Evolutionary conservation across 2,113 vertebrate genomes (phyloP), one percentile per base, ranked within the genome.

Genomic region (Ceratotherium simum): DNA sequence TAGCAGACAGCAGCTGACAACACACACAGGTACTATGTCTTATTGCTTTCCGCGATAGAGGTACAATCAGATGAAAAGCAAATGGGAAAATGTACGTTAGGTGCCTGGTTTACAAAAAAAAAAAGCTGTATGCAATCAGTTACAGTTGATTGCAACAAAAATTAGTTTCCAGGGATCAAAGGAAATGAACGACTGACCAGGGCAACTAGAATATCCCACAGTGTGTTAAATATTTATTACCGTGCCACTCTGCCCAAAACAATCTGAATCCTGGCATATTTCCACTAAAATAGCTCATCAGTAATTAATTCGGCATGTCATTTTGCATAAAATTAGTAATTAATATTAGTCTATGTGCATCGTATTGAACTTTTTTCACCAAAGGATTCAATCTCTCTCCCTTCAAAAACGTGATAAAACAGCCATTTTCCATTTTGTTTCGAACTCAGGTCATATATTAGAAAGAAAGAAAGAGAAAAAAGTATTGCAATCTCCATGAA

Each of bases 101-200:
- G 56, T 97, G 20, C 8, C 94, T 94, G 93, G n/a, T 93, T 96
- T 69, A 80, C 46, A 18, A 51, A 46, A 33, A 78, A 60, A 97
- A 97, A 98, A 97, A 94, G 90, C 95, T 96, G 93, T 97, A 97
- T 2, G 10, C 95, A 98, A 98, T 99, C 98, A 98, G 98, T 99
- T 98, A 98, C 97, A 98, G 97, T 97, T 98, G 98, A 98, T 90
- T 98, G 98, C 94, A 97, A 98, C 96, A 98, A 98, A 99, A 98
- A 98, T 98, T 98, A 97, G 98, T 98, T 99, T 99, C 97, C 96
- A 96, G 96, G 97, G 98, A 99, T 98, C 98, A 98, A 98, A 99
- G 90, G 88, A 98, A 99, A 98, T 97, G 97, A 98, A 98, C 85
- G 91, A 92, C 97, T 98, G 98, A 98, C 98, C 98, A 98, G 96